Conservation (phyloP, 2,797 vertebrate species). For the Glossophaga mutica region DNA sequence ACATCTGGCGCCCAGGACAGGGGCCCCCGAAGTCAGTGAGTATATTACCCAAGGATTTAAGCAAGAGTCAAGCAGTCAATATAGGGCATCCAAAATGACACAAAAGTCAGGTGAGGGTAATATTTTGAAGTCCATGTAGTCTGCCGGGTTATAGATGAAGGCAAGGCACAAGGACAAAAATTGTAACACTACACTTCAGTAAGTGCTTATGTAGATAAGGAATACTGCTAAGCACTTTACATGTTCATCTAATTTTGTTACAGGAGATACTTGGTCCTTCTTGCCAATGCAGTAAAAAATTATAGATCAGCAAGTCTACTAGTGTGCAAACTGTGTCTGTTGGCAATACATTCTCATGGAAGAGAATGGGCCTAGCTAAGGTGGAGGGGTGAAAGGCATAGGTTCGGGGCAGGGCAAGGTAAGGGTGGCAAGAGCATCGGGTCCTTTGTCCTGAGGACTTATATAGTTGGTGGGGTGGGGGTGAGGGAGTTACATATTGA, state of each 20-base stretch:
- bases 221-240: not conserved
- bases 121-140: not conserved
- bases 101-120: not conserved
- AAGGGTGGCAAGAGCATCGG: not conserved
- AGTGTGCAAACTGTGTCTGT: not conserved
- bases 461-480: not conserved
- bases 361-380: not conserved
- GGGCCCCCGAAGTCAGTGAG: no score
- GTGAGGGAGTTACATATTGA: not conserved
- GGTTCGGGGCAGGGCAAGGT: not conserved
- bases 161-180: not conserved
- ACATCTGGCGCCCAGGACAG: no score
- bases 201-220: not conserved
- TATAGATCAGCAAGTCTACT: not conserved
- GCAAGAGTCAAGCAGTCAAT: not conserved
- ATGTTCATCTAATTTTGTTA: not conserved
- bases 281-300: not conserved
- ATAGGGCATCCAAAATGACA: not conserved
- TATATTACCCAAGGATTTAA: not conserved
- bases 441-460: not conserved
- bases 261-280: not conserved
- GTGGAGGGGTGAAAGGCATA: not conserved
- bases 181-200: not conserved
- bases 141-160: not conserved
- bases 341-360: not conserved